A percentile compares a stretch with the other conserved stretches of the same genome.
phyloP scores from a whole-genome alignment of 1,140 invertebrate genomes.

The Stegodyphus mimosarum region DNA sequence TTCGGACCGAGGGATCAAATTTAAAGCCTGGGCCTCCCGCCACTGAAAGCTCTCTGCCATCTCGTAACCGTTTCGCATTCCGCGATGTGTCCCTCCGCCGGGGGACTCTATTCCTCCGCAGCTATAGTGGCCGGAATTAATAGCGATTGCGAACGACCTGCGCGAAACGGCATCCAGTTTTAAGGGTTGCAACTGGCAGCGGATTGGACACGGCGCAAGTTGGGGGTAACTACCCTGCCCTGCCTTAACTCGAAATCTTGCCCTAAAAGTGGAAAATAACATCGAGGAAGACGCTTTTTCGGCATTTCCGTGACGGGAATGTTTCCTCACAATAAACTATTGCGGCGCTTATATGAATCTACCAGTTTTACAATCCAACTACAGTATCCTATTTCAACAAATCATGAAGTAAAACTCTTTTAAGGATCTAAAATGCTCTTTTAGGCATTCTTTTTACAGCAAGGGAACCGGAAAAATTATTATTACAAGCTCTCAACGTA shows the following conservation, averaged over 20 bases:
- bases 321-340: not conserved
- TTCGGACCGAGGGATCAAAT: slow-evolving; percentile 56
- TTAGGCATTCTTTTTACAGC: too few relatives aligned
- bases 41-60: not conserved
- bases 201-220: not conserved
- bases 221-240: not conserved
- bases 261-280: not conserved
- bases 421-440: too few relatives aligned
- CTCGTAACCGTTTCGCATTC: not conserved
- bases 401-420: too few relatives aligned
- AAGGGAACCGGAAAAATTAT: too few relatives aligned
- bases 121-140: slow-evolving; percentile 43
- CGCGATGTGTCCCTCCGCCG: not conserved
- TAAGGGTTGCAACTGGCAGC: slow-evolving; percentile 20
- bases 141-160: slow-evolving; percentile 45
- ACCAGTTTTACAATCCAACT: too few relatives aligned
- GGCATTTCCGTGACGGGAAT: not conserved
- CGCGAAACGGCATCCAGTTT: slow-evolving; percentile 40
- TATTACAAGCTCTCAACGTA: too few relatives aligned
- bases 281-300: not conserved
- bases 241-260: not conserved
- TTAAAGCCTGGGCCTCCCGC: slow-evolving; percentile 35
- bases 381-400: too few relatives aligned
- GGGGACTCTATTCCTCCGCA: slow-evolving; percentile 18
- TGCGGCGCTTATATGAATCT: not conserved